Conservation (phyloP, 2,797 vertebrate genomes). For the Xyrichtys novacula region DNA sequence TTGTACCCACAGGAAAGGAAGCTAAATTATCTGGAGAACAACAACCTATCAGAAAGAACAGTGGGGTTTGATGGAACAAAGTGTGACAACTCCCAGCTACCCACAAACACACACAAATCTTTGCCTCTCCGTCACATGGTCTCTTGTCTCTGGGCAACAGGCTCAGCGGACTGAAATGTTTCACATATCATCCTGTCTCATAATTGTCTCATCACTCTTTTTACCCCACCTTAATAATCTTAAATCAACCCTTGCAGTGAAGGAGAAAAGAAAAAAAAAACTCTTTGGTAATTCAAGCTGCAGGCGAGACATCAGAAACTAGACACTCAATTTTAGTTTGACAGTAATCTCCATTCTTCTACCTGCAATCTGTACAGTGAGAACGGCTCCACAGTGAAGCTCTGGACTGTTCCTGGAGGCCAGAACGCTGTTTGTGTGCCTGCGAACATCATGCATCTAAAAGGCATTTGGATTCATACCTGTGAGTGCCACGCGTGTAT, state of each 20-base stretch:
- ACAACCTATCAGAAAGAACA: neutral
- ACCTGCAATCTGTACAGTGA: conserved; percentile 63
- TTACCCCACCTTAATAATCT: conserved; percentile 34
- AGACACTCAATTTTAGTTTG: conserved; percentile 53
- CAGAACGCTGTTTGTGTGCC: conserved; percentile 48
- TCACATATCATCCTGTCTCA: conserved; percentile 40
- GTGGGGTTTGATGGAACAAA: conserved; percentile 1
- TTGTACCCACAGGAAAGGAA: conserved; percentile 1
- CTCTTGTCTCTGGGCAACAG: conserved; percentile 35
- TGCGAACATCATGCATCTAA: conserved; percentile 19
- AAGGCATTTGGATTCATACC: neutral
- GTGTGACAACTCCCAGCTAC: conserved; percentile 5
- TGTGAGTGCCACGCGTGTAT: neutral
- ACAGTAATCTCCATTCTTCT: conserved; percentile 49
- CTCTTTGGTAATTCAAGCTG: conserved; percentile 36
- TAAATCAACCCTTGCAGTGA: conserved; percentile 27
- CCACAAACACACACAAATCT: neutral
- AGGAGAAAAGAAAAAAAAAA: neutral
- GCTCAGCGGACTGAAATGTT: conserved; percentile 27
- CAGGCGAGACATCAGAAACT: conserved; percentile 56
- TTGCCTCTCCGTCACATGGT: conserved; percentile 13
- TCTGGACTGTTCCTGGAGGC: conserved; percentile 44
- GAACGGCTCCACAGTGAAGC: conserved; percentile 31
- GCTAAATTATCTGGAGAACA: neutral
- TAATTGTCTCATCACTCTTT: conserved; percentile 43